Percentiles rank a stretch among this genome's conserved stretches.
phyloP scores from a whole-genome alignment of 2,113 vertebrate genomes.

The Nycticebus coucang region DNA sequence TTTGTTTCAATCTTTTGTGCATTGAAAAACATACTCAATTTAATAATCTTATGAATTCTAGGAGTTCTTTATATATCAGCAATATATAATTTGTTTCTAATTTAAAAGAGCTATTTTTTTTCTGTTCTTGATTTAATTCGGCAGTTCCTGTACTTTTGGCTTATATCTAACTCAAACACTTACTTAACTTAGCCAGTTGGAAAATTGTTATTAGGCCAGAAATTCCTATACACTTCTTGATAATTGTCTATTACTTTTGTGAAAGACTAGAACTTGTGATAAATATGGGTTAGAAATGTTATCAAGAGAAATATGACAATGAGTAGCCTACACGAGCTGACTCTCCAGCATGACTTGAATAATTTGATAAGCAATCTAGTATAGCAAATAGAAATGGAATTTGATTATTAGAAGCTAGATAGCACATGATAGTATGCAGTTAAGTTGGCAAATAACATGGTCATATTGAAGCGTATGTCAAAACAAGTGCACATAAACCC shows the following conservation, averaged over 20 bases:
- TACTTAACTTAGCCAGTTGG: background rate
- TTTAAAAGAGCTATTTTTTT: background rate
- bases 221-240: background rate
- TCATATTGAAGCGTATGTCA: background rate
- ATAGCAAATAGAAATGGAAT: background rate
- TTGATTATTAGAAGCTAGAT: background rate
- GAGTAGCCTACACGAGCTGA: background rate
- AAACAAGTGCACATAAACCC: background rate
- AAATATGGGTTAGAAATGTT: background rate
- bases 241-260: background rate
- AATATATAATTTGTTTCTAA: conserved; percentile 9
- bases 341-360: background rate
- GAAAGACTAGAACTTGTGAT: background rate
- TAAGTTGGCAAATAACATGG: background rate
- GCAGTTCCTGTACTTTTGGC: background rate
- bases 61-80: background rate
- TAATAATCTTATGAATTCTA: background rate
- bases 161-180: background rate
- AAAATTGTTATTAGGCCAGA: background rate
- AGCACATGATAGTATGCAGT: background rate
- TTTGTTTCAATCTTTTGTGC: background rate
- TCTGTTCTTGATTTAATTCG: background rate
- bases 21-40: conserved; percentile 19
- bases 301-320: background rate
- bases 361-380: background rate